Conservation (phyloP, 2,797 vertebrate genomes). For the Crax fasciolata region DNA sequence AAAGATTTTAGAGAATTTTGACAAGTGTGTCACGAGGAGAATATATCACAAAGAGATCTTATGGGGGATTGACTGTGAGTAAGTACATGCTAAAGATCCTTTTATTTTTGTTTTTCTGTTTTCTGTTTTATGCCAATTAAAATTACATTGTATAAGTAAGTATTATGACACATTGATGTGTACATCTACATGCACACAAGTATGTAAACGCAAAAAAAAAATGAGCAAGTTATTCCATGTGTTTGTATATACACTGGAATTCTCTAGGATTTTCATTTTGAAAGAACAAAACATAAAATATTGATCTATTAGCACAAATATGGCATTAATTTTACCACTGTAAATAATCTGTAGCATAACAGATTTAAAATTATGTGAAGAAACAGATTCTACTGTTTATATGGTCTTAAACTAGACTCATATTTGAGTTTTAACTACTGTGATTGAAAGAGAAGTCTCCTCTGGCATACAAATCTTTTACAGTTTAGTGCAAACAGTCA, state of each 20-base stretch:
- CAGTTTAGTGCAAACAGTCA: not conserved
- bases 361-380: not conserved
- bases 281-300: not conserved
- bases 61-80: not conserved
- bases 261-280: not conserved
- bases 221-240: not conserved
- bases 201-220: not conserved
- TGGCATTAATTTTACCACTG: not conserved
- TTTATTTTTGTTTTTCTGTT: not conserved
- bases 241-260: accelerated
- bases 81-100: not conserved
- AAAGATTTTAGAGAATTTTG: not conserved
- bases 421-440: not conserved
- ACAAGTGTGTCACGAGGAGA: not conserved
- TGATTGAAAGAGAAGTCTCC: not conserved
- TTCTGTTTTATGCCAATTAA: not conserved
- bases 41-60: not conserved
- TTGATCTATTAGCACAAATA: not conserved
- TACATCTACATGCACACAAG: not conserved
- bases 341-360: not conserved
- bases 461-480: not conserved
- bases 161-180: not conserved
- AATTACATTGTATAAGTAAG: not conserved
- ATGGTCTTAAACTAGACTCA: not conserved
- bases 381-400: not conserved